Evolutionary conservation across 2,888 invertebrate genomes (phyloP).

Genomic region (Dromius quadrimaculatus): DNA sequence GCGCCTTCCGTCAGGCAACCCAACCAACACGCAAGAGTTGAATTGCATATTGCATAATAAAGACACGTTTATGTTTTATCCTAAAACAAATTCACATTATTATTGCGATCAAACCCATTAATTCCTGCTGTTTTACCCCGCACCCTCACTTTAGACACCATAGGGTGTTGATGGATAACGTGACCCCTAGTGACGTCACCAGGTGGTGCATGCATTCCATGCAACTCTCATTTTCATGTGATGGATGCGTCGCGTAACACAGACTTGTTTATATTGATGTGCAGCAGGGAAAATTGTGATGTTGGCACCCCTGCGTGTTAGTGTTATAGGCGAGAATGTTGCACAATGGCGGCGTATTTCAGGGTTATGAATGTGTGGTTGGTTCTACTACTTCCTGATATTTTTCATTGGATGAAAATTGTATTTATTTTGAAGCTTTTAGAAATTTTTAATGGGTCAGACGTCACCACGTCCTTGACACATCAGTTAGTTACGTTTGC

Average conservation of each 20-base stretch:
- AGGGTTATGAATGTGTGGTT: too few species aligned
- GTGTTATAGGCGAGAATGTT: constrained; percentile 4
- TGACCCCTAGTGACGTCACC: constrained; percentile 29
- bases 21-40: not conserved
- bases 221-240: constrained; percentile 34
- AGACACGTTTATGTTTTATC: not conserved
- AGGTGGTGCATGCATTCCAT: constrained; percentile 6
- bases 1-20: constrained; percentile 23
- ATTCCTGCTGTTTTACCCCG: too few species aligned
- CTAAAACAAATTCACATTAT: too few species aligned
- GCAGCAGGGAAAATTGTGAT: constrained; percentile 16
- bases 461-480: too few species aligned
- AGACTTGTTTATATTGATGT: constrained; percentile 44
- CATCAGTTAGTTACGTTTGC: too few species aligned
- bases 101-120: too few species aligned
- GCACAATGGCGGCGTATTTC: not conserved
- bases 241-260: constrained; percentile 44
- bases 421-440: too few species aligned
- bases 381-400: too few species aligned
- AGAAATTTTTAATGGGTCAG: too few species aligned
- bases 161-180: constrained; percentile 6
- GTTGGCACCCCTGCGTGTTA: constrained; percentile 22
- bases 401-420: too few species aligned
- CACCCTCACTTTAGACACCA: too few species aligned
- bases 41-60: not conserved